These are phyloP conservation scores for Eupeodes latifasciatus DNA, from an alignment of 2,888 invertebrate genomes.

Conservation along the genomic window DNA sequence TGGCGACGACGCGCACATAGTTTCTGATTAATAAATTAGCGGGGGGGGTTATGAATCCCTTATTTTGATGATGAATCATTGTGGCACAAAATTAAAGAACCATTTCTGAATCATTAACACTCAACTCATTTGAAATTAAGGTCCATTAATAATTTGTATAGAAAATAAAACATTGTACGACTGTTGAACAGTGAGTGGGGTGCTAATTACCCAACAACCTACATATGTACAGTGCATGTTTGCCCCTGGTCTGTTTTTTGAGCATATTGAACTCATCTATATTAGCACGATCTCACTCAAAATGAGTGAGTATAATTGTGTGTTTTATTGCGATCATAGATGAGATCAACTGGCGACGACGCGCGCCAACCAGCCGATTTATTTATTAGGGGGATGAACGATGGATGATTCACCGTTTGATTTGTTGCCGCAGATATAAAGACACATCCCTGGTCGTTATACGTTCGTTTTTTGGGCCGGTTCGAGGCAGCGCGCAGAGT, in stretches of 20 bases:
- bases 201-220: not conserved
- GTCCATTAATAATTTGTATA: not conserved
- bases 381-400: slow-evolving; percentile 66
- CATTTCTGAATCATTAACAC: not conserved
- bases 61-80: not conserved
- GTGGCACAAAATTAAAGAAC: not conserved
- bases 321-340: slow-evolving; percentile 34
- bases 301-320: slow-evolving; percentile 39
- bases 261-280: not conserved
- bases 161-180: not conserved
- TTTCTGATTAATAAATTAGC: not conserved
- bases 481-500: not conserved
- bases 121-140: not conserved
- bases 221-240: too few relatives aligned
- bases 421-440: slow-evolving; percentile 56
- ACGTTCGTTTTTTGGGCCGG: too few relatives aligned
- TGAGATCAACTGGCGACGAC: slow-evolving; percentile 48
- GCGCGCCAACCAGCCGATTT: slow-evolving; percentile 43
- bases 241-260: not conserved
- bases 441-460: slow-evolving; percentile 1
- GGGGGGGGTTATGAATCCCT: not conserved
- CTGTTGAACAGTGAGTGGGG: not conserved
- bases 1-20: not conserved
- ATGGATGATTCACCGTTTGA: slow-evolving; percentile 68
- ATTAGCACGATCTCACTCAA: slow-evolving; percentile 5